Base-by-base conservation (phyloP, 2,888 invertebrate species). In the Phlogophora meticulosa region DNA sequence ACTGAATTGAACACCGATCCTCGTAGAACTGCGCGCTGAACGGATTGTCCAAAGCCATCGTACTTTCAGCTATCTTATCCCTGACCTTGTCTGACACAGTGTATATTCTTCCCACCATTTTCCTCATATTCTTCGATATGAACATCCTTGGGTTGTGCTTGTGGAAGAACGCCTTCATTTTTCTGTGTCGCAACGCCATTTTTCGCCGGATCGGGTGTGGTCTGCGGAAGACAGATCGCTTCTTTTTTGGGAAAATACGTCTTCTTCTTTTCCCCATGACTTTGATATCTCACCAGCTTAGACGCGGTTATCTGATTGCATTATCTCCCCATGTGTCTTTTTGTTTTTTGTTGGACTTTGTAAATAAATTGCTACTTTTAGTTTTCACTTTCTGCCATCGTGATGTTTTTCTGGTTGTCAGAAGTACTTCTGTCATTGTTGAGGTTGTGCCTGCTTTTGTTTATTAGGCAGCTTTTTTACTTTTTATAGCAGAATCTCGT, bases 1-100 rank as follows among this genome's bases (percentile, higher is more conserved):
- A 93, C 67, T 92, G 91, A 40, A 93, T 90, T 7, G 40, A 72
- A 83, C 93, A 93, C 11, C 91, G 83, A 60, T 93, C 93, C 84
- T 90, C 88, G 24, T 93, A 93, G 52, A 93, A 93, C n/a, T 91
- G 92, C 0, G 87, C 88, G 66, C 88, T 89, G 46, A 93, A 93
- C 0, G 93, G 92, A 20, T 92, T 92, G 45, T 93, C 90, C 36
- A 93, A 59, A 0, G 90, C 90, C 74, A 92, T 42, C 0, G 92
- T 91, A 40, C 90, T 92, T 36, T 92, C 92, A 0, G 92, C 91
- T 62, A 93, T 87, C 60, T 90, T 93, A 48, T 93, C 92, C n/a
- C 90, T 80, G 0, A 93, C 88, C 81, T 82, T 91, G 59, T 93
- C 92, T 0, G 92, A 91, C 2, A 92, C 90, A 15, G 83, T 90